These are phyloP conservation scores for Dascyllus trimaculatus DNA, from an alignment of 2,113 vertebrate genomes.

Conservation along the genomic window DNA sequence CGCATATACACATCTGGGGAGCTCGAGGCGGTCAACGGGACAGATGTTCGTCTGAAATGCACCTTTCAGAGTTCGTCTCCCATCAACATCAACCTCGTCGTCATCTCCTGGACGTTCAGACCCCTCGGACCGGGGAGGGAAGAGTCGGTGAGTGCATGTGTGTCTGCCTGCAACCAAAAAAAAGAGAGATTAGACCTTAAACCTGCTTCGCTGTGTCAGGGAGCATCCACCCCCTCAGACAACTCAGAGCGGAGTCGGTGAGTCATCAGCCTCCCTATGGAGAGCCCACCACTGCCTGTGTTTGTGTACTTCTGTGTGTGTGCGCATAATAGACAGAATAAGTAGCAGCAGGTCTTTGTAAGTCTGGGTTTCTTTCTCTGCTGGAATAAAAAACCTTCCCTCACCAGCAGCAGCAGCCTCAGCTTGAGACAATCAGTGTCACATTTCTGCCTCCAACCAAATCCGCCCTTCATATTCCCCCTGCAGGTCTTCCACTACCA, in stretches of 20 bases:
- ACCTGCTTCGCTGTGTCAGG: conserved; percentile 50
- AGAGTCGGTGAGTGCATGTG: conserved; percentile 86
- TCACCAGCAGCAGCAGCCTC: not conserved
- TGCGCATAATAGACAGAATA: conserved; percentile 20
- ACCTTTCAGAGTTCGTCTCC: conserved; percentile 88
- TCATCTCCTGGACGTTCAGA: conserved; percentile 92
- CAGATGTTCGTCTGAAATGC: conserved; percentile 91
- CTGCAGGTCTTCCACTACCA: conserved; percentile 90
- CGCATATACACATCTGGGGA: conserved; percentile 87
- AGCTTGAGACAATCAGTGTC: not conserved
- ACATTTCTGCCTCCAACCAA: not conserved
- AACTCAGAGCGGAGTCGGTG: conserved; percentile 56
- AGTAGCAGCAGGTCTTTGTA: conserved; percentile 21
- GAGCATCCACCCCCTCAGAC: conserved; percentile 66
- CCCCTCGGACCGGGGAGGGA: conserved; percentile 83
- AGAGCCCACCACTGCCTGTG: conserved; percentile 49
- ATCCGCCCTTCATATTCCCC: not conserved
- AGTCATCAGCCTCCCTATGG: conserved; percentile 66
- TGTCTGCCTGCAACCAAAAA: conserved; percentile 21
- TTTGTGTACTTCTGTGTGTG: conserved; percentile 29
- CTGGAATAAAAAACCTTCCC: conserved; percentile 12
- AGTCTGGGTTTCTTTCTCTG: conserved; percentile 9
- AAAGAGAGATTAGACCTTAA: conserved; percentile 30
- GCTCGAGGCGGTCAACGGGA: conserved; percentile 92
- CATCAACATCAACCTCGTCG: conserved; percentile 75